Evolutionary conservation across 2,113 vertebrate species (phyloP).

Genomic region (Rhadina sibilatrix): DNA sequence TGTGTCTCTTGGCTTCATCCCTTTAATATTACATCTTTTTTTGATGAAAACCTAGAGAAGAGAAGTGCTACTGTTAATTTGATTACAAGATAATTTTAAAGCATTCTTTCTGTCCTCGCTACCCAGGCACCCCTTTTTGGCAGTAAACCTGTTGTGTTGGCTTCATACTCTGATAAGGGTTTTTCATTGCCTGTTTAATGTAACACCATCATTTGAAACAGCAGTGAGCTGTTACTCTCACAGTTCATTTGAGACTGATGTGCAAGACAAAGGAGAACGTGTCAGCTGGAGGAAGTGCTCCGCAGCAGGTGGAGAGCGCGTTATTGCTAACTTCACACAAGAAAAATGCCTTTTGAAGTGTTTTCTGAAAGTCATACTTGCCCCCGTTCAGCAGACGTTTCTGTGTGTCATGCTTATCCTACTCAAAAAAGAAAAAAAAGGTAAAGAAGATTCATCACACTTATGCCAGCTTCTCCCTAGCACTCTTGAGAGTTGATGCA

Average conservation of each 20-base stretch:
- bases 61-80: background rate
- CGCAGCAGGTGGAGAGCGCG: accelerated
- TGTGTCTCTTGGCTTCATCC: background rate
- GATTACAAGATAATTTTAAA: background rate
- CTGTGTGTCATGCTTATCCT: background rate
- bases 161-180: background rate
- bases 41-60: background rate
- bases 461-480: background rate
- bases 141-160: background rate
- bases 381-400: background rate
- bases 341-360: background rate
- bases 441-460: background rate
- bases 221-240: background rate
- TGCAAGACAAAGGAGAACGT: background rate
- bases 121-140: background rate
- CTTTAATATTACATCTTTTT: background rate
- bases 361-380: background rate
- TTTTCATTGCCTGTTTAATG: background rate
- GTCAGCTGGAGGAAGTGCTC: background rate
- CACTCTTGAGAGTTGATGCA: background rate
- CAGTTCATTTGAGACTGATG: background rate
- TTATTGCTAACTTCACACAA: background rate
- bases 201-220: background rate
- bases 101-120: background rate
- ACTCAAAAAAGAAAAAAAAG: background rate